Evolutionary conservation across 1,140 invertebrate species (phyloP).

Genomic region (Habropoda laboriosa): DNA sequence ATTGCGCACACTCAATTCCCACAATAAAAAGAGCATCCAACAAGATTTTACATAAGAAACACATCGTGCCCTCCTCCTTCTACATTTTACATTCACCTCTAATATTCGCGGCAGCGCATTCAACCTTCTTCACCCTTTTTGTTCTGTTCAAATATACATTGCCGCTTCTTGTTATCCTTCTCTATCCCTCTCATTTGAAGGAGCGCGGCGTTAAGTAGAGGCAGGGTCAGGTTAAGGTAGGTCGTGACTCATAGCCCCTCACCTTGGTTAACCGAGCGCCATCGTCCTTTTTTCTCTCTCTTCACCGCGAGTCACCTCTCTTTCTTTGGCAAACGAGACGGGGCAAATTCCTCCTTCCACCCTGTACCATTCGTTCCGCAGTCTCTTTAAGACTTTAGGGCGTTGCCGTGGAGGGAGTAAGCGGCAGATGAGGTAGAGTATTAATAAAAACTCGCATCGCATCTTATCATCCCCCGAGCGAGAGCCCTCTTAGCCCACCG

Average conservation of each 20-base stretch:
- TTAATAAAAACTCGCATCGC: slow-evolving; percentile 71
- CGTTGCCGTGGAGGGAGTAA: slow-evolving; percentile 38
- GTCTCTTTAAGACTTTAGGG: slow-evolving; percentile 70
- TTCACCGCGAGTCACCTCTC: slow-evolving; percentile 8
- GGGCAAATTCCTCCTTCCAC: not conserved
- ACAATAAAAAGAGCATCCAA: not conserved
- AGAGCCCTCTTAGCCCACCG: slow-evolving; percentile 58
- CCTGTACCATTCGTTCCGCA: slow-evolving; percentile 58
- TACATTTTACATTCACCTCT: too few relatives aligned
- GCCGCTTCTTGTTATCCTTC: slow-evolving; percentile 4
- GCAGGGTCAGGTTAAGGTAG: slow-evolving; percentile 65
- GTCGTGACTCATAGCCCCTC: slow-evolving; percentile 57
- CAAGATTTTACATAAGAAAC: not conserved
- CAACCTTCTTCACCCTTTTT: not conserved
- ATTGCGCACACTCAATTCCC: too few relatives aligned
- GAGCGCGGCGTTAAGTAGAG: slow-evolving; percentile 58
- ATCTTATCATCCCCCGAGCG: slow-evolving; percentile 64
- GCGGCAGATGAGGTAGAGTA: slow-evolving; percentile 65
- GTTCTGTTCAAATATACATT: slow-evolving; percentile 11
- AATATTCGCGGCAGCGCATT: not conserved
- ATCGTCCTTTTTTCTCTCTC: slow-evolving; percentile 9
- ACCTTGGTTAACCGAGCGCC: slow-evolving; percentile 52
- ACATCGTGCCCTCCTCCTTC: not conserved
- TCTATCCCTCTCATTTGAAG: slow-evolving; percentile 56
- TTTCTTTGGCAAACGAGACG: not conserved